A percentile compares a stretch with the other conserved stretches of the same genome.
These are phyloP conservation scores for Megaustenia siamemsis DNA, from an alignment of 2,888 invertebrate genomes.

Conservation along the genomic window DNA sequence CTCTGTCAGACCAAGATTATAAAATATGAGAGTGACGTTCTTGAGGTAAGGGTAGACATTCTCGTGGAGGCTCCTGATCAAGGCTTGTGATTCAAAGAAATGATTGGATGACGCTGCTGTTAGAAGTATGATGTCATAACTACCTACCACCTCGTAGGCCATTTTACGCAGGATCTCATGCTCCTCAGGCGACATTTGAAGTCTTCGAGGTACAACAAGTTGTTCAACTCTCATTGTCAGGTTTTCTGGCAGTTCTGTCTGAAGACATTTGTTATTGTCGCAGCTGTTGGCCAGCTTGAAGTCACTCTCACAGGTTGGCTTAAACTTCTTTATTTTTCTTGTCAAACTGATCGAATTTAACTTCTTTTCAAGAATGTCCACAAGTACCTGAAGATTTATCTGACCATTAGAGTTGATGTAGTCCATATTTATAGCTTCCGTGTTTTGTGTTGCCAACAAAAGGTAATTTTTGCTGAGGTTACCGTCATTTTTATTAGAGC, in stretches of 20 bases:
- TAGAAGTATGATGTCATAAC: conserved; percentile 49
- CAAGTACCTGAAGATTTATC: not conserved
- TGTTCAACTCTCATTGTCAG: conserved; percentile 2
- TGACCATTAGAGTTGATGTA: too few relatives aligned
- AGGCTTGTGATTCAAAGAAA: conserved; percentile 47
- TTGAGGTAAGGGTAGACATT: conserved; percentile 47
- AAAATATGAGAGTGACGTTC: conserved; percentile 38
- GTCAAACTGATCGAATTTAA: not conserved
- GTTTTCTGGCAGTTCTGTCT: conserved; percentile 17
- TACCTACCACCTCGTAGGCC: conserved; percentile 19
- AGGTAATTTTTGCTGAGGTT: too few relatives aligned
- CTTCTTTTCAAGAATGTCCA: not conserved
- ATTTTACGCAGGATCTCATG: conserved; percentile 27
- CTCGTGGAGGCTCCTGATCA: conserved; percentile 43
- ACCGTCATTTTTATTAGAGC: too few relatives aligned
- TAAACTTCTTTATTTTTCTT: not conserved
- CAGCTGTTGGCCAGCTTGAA: conserved; percentile 36
- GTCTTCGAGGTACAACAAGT: not conserved
- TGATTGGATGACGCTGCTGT: conserved; percentile 55
- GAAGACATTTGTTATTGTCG: conserved; percentile 24
- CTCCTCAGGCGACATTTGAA: conserved; percentile 3
- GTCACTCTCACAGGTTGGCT: conserved; percentile 21
- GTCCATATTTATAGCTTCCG: too few relatives aligned
- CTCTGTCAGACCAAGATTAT: conserved; percentile 36
- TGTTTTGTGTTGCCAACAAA: too few relatives aligned